Evolutionary conservation across 2,888 invertebrate genomes (phyloP), one percentile per base, ranked within the genome.

Genomic region (Stegana nigrithorax): DNA sequence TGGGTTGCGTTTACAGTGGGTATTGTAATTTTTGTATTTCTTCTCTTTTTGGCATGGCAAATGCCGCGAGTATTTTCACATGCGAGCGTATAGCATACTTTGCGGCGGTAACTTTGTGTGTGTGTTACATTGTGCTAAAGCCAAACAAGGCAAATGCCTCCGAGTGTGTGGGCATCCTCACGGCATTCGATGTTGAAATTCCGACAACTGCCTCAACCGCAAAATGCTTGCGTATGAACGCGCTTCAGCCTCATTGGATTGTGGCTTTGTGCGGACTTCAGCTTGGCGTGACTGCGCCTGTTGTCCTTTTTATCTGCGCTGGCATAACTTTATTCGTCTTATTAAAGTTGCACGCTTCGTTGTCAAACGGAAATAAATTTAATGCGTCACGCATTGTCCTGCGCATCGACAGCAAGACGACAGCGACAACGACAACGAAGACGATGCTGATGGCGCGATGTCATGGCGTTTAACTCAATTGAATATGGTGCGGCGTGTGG

Each of bases 301-400:
- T 32, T 32, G 32, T 32, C 32, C 32, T 32, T 10, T 5, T 14
- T 39, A 39, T n/a, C 39, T 50, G 50, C 14, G n/a, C 50, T 50
- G 26, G 50, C 25, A 50, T 14, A 51, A 36, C 21, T 55, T 32
- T 36, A 21, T 19, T 55, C 32, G 19, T 12, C 36, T 36, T 55
- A 55, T 55, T 55, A 55, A 32, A 36, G 36, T 21, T 32, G 53
- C 36, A 55, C 12, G 23, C 36, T 23, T 23, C 36, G 32, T 55
- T 55, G 23, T 36, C 36, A 21, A 55, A 39, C 12, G 32, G 17
- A 21, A 32, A 55, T 36, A 36, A 55, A 55, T 55, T 55, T 21
- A 55, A 32, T 36, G 19, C 50, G 21, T 14, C 50, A 17, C 39
- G 39, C 29, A 29, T 7, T 29, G 29, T 10, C 10, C 36, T 36